These are phyloP conservation scores for Centruroides sculpturatus DNA, from an alignment of 1,140 invertebrate genomes.

Conservation along the genomic window DNA sequence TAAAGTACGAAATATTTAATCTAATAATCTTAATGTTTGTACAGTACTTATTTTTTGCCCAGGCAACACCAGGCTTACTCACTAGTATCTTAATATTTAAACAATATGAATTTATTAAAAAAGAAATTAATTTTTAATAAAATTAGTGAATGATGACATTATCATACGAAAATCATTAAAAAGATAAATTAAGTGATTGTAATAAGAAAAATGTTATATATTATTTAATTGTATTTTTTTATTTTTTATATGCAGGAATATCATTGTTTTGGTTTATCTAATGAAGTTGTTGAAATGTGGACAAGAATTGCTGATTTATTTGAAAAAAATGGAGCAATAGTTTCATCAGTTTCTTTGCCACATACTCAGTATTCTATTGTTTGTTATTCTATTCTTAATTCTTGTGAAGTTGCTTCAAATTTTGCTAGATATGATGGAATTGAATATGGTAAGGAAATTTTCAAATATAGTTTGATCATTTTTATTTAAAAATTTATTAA, in stretches of 20 bases:
- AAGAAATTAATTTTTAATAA: too few relatives aligned
- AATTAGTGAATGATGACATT: background rate
- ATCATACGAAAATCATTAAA: background rate
- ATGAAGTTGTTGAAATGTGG: conserved; percentile 63
- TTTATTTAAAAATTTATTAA: too few relatives aligned
- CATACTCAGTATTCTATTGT: conserved; percentile 76
- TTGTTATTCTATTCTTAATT: conserved; percentile 85
- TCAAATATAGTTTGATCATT: background rate
- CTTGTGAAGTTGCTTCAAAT: conserved; percentile 94
- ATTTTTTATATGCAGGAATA: conserved; percentile 75
- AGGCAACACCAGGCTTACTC: too few relatives aligned
- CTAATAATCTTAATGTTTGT: too few relatives aligned
- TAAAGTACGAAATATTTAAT: too few relatives aligned
- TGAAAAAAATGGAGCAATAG: conserved; percentile 48
- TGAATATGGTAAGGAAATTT: conserved; percentile 51
- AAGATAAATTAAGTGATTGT: background rate
- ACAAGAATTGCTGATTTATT: conserved; percentile 52
- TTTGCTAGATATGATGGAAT: conserved; percentile 95
- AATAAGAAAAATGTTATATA: background rate
- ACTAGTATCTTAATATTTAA: too few relatives aligned
- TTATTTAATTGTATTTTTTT: conserved; percentile 16
- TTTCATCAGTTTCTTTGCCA: conserved; percentile 55
- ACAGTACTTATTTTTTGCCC: too few relatives aligned
- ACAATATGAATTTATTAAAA: too few relatives aligned
- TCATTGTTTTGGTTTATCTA: conserved; percentile 50